Evolutionary conservation across 2,113 vertebrate genomes (phyloP).

Genomic region (Astur gentilis): DNA sequence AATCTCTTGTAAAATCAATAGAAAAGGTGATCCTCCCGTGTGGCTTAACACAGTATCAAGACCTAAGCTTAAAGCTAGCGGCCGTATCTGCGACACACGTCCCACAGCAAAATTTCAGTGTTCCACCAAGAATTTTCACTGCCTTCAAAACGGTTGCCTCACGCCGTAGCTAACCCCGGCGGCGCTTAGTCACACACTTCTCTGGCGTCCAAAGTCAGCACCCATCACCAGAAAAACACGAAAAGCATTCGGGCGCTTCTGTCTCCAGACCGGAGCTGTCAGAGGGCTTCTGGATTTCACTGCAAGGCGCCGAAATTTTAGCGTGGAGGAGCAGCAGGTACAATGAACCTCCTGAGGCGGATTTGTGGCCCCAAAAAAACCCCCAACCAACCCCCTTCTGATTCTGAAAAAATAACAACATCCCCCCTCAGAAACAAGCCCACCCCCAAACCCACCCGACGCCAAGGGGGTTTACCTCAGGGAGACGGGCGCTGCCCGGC

Average conservation of each 20-base stretch:
- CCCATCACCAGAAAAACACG: not conserved
- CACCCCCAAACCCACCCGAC: too few species aligned
- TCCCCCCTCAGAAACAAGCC: accelerated
- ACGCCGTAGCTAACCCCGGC: not conserved
- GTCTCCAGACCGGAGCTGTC: accelerated
- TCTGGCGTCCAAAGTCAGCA: not conserved
- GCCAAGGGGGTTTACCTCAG: too few species aligned
- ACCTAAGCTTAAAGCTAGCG: not conserved
- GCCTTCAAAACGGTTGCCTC: not conserved
- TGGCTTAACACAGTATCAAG: not conserved
- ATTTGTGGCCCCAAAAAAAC: accelerated
- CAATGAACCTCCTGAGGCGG: not conserved
- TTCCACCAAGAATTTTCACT: not conserved
- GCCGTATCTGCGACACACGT: accelerated
- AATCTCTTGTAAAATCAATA: not conserved
- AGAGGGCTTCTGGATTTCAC: not conserved
- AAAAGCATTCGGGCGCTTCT: not conserved
- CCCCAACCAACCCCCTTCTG: too few species aligned
- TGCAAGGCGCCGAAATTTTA: not conserved
- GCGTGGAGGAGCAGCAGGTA: not conserved
- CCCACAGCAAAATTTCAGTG: not conserved
- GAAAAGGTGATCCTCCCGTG: not conserved
- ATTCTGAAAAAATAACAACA: not conserved
- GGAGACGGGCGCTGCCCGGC: not conserved
- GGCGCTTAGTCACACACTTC: not conserved